Evolutionary conservation across 2,888 invertebrate species (phyloP).

Genomic region (Lacanobia oleracea): DNA sequence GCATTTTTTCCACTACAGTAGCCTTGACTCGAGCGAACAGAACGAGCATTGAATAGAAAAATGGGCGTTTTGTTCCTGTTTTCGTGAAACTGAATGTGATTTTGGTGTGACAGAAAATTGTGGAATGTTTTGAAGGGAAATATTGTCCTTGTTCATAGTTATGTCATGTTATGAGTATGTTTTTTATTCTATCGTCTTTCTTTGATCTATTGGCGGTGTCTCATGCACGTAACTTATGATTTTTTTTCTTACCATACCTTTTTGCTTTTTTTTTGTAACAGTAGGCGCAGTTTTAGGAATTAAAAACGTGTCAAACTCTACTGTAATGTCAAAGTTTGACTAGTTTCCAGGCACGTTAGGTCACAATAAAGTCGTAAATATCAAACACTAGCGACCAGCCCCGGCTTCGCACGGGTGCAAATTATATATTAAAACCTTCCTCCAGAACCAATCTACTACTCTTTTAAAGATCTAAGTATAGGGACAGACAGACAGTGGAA

Average conservation of each 20-base stretch:
- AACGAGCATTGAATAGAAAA: constrained; percentile 68
- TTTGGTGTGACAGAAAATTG: constrained; percentile 20
- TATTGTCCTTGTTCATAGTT: constrained; percentile 11
- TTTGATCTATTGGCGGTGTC: constrained; percentile 2
- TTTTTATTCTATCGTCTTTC: constrained; percentile 2
- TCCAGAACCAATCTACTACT: too few species aligned
- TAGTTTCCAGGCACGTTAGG: too few species aligned
- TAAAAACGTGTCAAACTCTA: too few species aligned
- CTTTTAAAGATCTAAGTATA: too few species aligned
- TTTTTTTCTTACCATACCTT: background rate
- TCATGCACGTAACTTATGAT: background rate
- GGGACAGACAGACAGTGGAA: too few species aligned
- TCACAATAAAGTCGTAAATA: too few species aligned
- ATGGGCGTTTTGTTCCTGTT: constrained; percentile 63
- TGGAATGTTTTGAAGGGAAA: constrained; percentile 29
- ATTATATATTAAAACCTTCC: too few species aligned
- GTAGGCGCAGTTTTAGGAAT: background rate
- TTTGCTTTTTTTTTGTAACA: background rate
- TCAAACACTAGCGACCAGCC: too few species aligned
- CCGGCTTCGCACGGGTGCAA: too few species aligned
- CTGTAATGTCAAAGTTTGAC: too few species aligned
- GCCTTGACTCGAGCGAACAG: constrained; percentile 68
- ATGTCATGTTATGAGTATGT: constrained; percentile 2
- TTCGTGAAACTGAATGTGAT: constrained; percentile 23
- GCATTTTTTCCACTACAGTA: constrained; percentile 69